Percentiles rank a stretch among this genome's conserved stretches.
Evolutionary conservation across 2,888 invertebrate genomes (phyloP).

Genomic region (Acanthosepion lycidas): DNA sequence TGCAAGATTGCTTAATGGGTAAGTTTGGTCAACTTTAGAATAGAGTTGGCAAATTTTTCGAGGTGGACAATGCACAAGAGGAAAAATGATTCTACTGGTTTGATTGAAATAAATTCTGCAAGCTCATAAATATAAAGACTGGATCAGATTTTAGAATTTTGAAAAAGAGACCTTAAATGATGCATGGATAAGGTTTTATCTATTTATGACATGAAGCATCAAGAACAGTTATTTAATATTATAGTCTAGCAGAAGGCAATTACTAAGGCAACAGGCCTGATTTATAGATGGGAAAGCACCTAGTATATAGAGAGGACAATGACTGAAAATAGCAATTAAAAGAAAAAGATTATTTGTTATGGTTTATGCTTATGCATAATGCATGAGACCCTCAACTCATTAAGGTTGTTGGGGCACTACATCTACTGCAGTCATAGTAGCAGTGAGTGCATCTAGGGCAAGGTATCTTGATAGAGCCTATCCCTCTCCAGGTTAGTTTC

Average conservation of each 20-base stretch:
- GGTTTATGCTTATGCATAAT: too few relatives aligned
- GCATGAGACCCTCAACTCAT: too few relatives aligned
- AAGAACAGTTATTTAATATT: background rate
- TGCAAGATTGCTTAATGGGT: conserved; percentile 2
- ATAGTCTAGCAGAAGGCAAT: background rate
- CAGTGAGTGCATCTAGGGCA: too few relatives aligned
- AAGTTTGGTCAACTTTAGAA: background rate
- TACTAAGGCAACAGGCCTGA: background rate
- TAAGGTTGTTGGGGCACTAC: too few relatives aligned
- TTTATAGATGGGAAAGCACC: background rate
- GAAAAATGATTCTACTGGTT: background rate
- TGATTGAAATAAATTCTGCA: background rate
- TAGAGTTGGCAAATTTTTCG: background rate
- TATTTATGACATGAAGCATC: background rate
- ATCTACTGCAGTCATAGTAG: too few relatives aligned
- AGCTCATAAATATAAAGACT: background rate
- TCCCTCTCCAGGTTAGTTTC: too few relatives aligned
- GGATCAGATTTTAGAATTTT: background rate
- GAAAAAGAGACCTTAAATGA: background rate
- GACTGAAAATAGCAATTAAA: background rate
- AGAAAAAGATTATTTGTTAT: background rate
- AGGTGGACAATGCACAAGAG: background rate
- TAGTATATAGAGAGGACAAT: background rate
- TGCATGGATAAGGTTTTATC: background rate
- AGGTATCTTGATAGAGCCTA: too few relatives aligned